These are phyloP conservation scores for Aricia agestis DNA, from an alignment of 1,140 invertebrate species.

Conservation along the genomic window DNA sequence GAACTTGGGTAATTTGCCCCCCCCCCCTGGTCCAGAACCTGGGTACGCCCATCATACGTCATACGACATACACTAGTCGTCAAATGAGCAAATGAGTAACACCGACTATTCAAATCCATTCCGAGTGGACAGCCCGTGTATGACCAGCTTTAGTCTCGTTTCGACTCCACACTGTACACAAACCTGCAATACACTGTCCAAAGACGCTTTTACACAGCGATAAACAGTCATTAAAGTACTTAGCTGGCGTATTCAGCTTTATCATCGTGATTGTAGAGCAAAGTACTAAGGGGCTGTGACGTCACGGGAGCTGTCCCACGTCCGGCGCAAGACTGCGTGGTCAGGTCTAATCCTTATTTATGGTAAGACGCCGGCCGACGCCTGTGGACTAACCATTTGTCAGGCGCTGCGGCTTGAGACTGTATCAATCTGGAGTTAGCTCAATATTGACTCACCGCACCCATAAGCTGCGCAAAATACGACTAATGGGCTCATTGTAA, in stretches of 20 bases:
- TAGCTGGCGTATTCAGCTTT: not conserved
- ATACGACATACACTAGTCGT: too few species aligned
- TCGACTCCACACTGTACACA: not conserved
- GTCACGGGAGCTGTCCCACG: conserved; percentile 49
- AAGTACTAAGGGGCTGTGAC: conserved; percentile 37
- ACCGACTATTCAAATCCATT: too few species aligned
- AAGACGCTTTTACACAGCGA: not conserved
- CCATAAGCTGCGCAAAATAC: not conserved
- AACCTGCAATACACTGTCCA: not conserved
- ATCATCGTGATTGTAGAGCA: conserved; percentile 6
- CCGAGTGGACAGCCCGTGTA: not conserved
- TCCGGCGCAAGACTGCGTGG: conserved; percentile 63
- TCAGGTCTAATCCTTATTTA: conserved; percentile 71
- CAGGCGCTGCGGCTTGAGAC: conserved; percentile 45
- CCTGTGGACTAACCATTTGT: conserved; percentile 66
- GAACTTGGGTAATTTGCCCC: too few species aligned
- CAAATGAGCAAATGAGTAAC: too few species aligned
- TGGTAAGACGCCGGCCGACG: conserved; percentile 65
- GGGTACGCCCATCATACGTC: too few species aligned
- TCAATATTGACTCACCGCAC: conserved; percentile 29
- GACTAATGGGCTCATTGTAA: not conserved
- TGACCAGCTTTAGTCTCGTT: not conserved
- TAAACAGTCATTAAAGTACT: not conserved
- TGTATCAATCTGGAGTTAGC: conserved; percentile 65
- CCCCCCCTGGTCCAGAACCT: too few species aligned